phyloP scores from a whole-genome alignment of 2,113 vertebrate genomes.

The Ceyx margarethae region DNA sequence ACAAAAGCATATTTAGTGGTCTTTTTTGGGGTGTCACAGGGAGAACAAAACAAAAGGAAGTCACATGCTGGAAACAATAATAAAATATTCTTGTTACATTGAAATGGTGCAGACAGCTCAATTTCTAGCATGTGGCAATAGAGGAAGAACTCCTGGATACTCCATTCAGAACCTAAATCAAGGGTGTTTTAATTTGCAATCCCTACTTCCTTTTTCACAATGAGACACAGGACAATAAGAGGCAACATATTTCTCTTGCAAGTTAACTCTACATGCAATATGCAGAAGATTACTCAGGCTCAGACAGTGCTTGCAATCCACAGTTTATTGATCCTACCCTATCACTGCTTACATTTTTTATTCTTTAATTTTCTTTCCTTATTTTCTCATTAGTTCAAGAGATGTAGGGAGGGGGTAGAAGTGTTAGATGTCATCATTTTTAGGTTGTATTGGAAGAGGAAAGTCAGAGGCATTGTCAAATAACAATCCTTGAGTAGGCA shows the following conservation, averaged over 20 bases:
- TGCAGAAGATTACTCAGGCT: conserved; percentile 71
- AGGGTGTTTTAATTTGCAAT: conserved; percentile 76
- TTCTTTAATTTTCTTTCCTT: conserved; percentile 80
- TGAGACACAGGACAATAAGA: conserved; percentile 54
- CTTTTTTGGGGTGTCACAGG: background rate
- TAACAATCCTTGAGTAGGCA: background rate
- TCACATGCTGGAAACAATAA: conserved; percentile 33
- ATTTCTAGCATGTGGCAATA: conserved; percentile 22
- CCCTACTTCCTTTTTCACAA: conserved; percentile 58
- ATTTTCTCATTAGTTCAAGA: conserved; percentile 73
- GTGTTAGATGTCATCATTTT: conserved; percentile 37
- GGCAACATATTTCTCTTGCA: conserved; percentile 72
- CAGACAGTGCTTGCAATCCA: conserved; percentile 72
- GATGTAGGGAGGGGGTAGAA: background rate
- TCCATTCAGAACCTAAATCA: conserved; percentile 71
- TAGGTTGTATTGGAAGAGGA: conserved; percentile 3
- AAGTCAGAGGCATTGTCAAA: conserved; percentile 10
- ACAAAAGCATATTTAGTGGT: background rate
- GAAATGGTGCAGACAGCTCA: background rate
- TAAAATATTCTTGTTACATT: conserved; percentile 60
- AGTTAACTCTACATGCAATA: conserved; percentile 77
- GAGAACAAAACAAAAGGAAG: background rate
- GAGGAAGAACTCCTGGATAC: conserved; percentile 59
- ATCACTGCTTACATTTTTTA: conserved; percentile 78
- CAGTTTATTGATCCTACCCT: conserved; percentile 75